phyloP scores from a whole-genome alignment of 2,113 vertebrate genomes.

The Gasterosteus aculeatus region DNA sequence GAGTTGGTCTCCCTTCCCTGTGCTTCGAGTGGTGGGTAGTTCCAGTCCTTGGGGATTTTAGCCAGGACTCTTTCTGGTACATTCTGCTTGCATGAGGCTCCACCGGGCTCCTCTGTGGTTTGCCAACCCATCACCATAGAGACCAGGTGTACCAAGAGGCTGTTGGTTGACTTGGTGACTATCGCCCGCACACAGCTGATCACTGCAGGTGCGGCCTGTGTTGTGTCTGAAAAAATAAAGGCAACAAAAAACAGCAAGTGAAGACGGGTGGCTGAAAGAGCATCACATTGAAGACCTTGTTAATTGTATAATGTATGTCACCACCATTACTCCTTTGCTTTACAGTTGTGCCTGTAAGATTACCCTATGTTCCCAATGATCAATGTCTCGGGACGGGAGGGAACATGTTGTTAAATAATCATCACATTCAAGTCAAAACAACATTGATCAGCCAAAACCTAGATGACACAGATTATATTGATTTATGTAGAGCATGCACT shows the following conservation, averaged over 20 bases:
- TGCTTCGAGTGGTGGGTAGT: slow-evolving; percentile 81
- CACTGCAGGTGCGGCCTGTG: slow-evolving; percentile 73
- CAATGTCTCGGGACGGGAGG: neutral
- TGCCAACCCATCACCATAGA: slow-evolving; percentile 83
- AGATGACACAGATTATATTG: neutral
- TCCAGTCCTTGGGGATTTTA: slow-evolving; percentile 91
- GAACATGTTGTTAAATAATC: neutral
- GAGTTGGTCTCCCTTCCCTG: slow-evolving; percentile 73
- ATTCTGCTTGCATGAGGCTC: slow-evolving; percentile 67
- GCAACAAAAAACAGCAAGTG: neutral
- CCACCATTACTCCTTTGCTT: neutral
- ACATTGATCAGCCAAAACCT: neutral
- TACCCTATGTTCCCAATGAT: neutral
- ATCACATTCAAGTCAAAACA: neutral
- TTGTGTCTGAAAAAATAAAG: slow-evolving; percentile 59
- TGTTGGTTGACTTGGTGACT: slow-evolving; percentile 82
- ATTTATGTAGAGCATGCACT: neutral
- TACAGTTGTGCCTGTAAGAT: neutral
- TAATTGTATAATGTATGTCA: neutral
- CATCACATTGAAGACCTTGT: neutral
- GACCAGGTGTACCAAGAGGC: slow-evolving; percentile 83
- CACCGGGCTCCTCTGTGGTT: slow-evolving; percentile 72
- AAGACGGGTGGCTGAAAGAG: neutral
- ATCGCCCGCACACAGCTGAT: slow-evolving; percentile 82
- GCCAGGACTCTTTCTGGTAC: slow-evolving; percentile 84